Evolutionary conservation across 2,113 vertebrate species (phyloP), one percentile per base, ranked within the genome.

Genomic region (Podiceps cristatus): DNA sequence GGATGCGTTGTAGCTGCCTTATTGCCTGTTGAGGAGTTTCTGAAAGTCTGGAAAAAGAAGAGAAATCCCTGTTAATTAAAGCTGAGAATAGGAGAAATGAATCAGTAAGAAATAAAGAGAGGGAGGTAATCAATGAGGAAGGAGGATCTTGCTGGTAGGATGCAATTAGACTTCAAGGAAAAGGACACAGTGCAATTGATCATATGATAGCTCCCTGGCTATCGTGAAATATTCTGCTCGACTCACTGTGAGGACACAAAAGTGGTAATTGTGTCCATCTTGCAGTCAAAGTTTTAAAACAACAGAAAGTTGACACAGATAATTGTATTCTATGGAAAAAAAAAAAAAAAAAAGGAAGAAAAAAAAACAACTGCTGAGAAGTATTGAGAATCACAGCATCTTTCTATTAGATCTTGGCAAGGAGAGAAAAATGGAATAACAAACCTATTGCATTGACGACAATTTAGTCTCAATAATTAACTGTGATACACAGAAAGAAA

Each of bases 81-180:
- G 74, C 66, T 56, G 93, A 85, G 29, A 49, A 93, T 67, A 81
- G 77, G 49, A 94, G n/a, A 85, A 98, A 92, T 28, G 55, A 96
- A 96, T 96, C 42, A 56, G 35, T n/a, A 23, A 50, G 47, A 95
- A 80, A 29, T 33, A 87, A 89, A 94, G 31, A n/a, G 64, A 94
- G 25, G 45, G 35, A 88, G 58, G 50, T 90, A 87, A 97, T 97
- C 95, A 93, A 88, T 95, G 85, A 66, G 74, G 67, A 97, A 64
- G 68, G 84, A 94, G 81, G 80, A 83, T 78, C 88, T 73, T 88
- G 53, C 63, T 96, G 83, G 59, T 94, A 87, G 58, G 40, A 82
- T 85, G 50, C 87, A 97, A 94, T 97, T 96, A 97, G 85, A 90
- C 75, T 92, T 94, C 29, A 68, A 93, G 86, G 50, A 58, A 97